These are phyloP conservation scores for Idaea straminata DNA, from an alignment of 2,888 invertebrate species.

Conservation along the genomic window DNA sequence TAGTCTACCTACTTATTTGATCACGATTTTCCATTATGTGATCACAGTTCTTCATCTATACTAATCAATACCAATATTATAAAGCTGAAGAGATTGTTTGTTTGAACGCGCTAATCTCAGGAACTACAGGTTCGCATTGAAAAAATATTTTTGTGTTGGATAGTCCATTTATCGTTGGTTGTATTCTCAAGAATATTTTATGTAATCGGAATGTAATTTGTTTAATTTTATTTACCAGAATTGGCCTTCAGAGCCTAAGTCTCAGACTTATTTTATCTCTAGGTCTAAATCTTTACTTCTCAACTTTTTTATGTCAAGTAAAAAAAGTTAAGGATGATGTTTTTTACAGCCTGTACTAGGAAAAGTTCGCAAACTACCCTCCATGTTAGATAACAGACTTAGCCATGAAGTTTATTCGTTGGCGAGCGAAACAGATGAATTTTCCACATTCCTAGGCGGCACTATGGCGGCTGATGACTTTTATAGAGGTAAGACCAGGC, in stretches of 20 bases:
- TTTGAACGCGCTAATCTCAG: no score
- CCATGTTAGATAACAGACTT: conserved; percentile 78
- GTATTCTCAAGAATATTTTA: no score
- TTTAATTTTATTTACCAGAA: no score
- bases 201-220: no score
- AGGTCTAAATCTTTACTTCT: neutral
- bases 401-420: conserved; percentile 74
- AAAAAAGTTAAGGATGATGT: neutral
- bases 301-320: neutral
- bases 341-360: conserved; percentile 75
- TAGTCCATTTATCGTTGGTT: no score
- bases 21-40: neutral
- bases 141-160: no score
- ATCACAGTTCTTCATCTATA: no score
- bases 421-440: conserved; percentile 61
- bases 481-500: conserved; percentile 82
- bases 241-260: neutral
- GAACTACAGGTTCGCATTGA: no score
- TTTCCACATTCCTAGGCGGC: conserved; percentile 81
- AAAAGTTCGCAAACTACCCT: conserved; percentile 69
- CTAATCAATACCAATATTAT: no score
- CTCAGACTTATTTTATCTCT: neutral
- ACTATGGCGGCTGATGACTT: conserved; percentile 90
- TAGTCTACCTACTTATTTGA: conserved; percentile 12
- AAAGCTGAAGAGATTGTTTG: no score